phyloP scores from a whole-genome alignment of 1,140 invertebrate genomes.

The Drosophila pruinosa region DNA sequence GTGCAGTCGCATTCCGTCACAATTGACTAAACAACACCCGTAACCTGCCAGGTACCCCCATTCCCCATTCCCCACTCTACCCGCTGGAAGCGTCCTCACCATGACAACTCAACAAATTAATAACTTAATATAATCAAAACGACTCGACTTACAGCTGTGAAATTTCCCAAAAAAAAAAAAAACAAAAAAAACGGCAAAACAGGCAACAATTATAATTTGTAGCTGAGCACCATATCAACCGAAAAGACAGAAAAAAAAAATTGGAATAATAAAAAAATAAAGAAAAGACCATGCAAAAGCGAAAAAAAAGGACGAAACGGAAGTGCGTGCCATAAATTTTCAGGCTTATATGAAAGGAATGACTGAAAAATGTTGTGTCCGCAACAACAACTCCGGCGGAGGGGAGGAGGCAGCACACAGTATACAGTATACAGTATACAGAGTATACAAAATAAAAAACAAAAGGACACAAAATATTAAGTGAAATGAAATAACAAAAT shows the following conservation, averaged over 20 bases:
- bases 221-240: slow-evolving; percentile 54
- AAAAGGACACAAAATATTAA: slow-evolving; percentile 18
- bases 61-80: not conserved
- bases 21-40: slow-evolving; percentile 59
- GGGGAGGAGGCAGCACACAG: slow-evolving; percentile 13
- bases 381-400: slow-evolving; percentile 44
- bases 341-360: slow-evolving; percentile 60
- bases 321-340: slow-evolving; percentile 81
- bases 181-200: slow-evolving; percentile 55
- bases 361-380: slow-evolving; percentile 61
- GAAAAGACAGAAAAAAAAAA: slow-evolving; percentile 20
- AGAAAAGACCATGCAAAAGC: slow-evolving; percentile 3
- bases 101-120: slow-evolving; percentile 82
- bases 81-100: slow-evolving; percentile 39
- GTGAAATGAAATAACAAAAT: slow-evolving; percentile 54
- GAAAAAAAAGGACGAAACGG: slow-evolving; percentile 60
- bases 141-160: slow-evolving; percentile 73
- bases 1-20: not conserved
- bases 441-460: too few species aligned
- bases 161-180: slow-evolving; percentile 75
- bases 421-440: too few species aligned
- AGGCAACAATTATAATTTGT: slow-evolving; percentile 77
- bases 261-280: slow-evolving; percentile 32
- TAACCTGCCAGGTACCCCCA: not conserved
- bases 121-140: slow-evolving; percentile 81